A percentile compares a stretch with the other conserved stretches of the same genome.
phyloP scores from a whole-genome alignment of 2,888 invertebrate species.

The Allophyes oxyacanthae region DNA sequence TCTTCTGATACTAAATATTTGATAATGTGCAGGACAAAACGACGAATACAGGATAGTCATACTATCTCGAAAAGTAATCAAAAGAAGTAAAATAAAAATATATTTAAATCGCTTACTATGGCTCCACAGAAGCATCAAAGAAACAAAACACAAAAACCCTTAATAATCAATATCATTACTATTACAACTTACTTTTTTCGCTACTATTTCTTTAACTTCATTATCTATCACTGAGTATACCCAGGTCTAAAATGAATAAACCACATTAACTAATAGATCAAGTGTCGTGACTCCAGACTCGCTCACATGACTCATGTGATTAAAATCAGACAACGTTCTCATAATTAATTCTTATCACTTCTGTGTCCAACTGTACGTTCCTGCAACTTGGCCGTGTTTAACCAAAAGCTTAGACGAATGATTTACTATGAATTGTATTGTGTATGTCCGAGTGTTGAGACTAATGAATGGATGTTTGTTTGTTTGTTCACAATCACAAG shows the following conservation, averaged over 20 bases:
- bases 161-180: too few species aligned
- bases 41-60: too few species aligned
- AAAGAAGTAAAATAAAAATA: too few species aligned
- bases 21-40: too few species aligned
- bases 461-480: slow-evolving; percentile 32
- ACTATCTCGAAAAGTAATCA: too few species aligned
- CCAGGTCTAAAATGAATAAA: slow-evolving; percentile 24
- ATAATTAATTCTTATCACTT: slow-evolving; percentile 25
- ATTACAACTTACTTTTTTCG: too few species aligned
- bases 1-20: too few species aligned
- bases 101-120: too few species aligned
- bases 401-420: slow-evolving; percentile 42
- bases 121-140: too few species aligned
- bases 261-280: slow-evolving; percentile 1
- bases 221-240: background rate
- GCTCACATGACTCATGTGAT: background rate
- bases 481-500: slow-evolving; percentile 5
- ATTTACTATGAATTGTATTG: slow-evolving; percentile 40
- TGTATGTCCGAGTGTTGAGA: slow-evolving; percentile 11
- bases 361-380: slow-evolving; percentile 14
- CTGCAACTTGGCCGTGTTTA: slow-evolving; percentile 30
- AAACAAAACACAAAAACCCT: too few species aligned
- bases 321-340: slow-evolving; percentile 4
- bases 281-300: slow-evolving; percentile 18
- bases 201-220: too few species aligned